Base-by-base conservation (phyloP, 2,888 invertebrate genomes). In the Cistogaster globosa region DNA sequence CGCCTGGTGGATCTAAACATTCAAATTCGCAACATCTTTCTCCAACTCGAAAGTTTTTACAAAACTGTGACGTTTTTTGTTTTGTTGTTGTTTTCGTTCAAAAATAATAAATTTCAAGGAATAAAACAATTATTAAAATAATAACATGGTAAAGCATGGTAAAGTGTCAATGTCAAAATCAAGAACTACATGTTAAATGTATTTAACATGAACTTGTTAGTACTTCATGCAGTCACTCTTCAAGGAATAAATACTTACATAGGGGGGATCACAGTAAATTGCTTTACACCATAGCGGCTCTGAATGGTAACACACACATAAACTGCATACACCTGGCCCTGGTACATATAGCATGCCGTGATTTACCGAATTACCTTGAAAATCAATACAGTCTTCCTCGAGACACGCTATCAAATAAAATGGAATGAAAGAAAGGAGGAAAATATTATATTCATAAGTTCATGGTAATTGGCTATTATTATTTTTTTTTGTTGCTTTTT, bases 11-110 rank as follows among this genome's bases (percentile, higher is more conserved):
- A 92, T 97, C 97, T 88, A 97, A 93, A 92, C 98, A 98, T 90
- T 96, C 96, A 93, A 97, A 98, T 91, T 97, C 96, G 91, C 98
- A 98, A 93, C 98, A 98, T 83, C 96, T 94, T 90, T 96, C 96
- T 71, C 97, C 97, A 69, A 96, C 96, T 69, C 96, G 94, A 92
- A 97, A 97, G 90, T 96, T 96, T 92, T 96, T 96, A 94, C 97
- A 97, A 93, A 96, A 96, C 97, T 97, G 16, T 12, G 9, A 14
- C 58, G 14, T 26, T 42, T 36, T 63, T 69, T 22, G 26, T 58
- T 18, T 55, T 22, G 5, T 38, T 71, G 12, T 42, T 42, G 11
- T 63, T 45, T 32, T 57, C 60, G 42, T 14, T 42, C 42, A 65
- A 63, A 65, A 71, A 76, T 42, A 18, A 63, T 53, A 69, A 53